These are phyloP conservation scores for Probosciger aterrimus DNA, from an alignment of 2,113 vertebrate genomes.

Conservation along the genomic window DNA sequence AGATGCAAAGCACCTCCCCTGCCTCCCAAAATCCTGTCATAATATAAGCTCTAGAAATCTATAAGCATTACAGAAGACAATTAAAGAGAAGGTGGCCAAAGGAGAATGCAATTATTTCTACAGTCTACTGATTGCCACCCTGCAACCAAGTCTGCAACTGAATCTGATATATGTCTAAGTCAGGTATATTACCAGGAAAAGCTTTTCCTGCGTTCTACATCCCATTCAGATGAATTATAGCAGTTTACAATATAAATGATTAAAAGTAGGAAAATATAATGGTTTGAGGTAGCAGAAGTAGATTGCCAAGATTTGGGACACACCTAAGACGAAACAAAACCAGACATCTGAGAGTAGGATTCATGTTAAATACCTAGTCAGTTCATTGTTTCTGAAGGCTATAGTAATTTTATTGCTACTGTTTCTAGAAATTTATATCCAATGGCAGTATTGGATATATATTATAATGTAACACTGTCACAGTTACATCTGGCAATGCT, in stretches of 20 bases:
- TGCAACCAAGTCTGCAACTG: not conserved
- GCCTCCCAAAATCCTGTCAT: not conserved
- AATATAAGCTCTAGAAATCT: not conserved
- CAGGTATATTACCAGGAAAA: not conserved
- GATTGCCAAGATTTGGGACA: not conserved
- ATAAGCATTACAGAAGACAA: not conserved
- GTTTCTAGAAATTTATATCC: not conserved
- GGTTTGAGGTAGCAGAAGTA: not conserved
- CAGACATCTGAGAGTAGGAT: not conserved
- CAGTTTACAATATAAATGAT: not conserved
- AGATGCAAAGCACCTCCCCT: not conserved
- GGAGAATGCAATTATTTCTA: not conserved
- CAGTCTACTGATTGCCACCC: not conserved
- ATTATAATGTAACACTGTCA: not conserved
- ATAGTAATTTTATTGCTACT: not conserved
- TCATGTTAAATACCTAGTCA: not conserved
- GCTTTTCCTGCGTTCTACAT: not conserved
- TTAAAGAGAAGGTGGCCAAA: not conserved
- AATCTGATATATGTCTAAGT: not conserved
- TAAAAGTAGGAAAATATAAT: not conserved
- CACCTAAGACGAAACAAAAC: not conserved
- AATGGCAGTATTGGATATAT: not conserved
- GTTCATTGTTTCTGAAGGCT: not conserved
- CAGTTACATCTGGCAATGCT: not conserved
- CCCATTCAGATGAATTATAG: not conserved